Conservation (phyloP, 2,797 vertebrate species). For the Gymnoscopelus microlampas region DNA sequence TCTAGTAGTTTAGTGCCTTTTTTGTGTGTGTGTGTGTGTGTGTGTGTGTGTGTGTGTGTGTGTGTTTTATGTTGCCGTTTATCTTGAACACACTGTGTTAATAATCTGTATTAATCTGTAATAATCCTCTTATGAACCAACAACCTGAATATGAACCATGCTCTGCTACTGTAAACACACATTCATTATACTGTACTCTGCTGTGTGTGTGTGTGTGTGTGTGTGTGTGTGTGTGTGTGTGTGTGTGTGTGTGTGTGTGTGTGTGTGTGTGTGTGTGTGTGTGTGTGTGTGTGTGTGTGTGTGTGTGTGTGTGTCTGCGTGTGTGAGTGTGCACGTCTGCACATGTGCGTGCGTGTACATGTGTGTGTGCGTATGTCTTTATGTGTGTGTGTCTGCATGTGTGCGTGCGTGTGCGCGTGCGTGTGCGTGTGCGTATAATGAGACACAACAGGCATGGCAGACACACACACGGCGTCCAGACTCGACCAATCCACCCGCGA, state of each 20-base stretch:
- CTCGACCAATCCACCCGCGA: slow-evolving; percentile 56
- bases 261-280: slow-evolving; percentile 50
- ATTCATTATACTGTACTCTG: too few relatives aligned
- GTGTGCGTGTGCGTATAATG: slow-evolving; percentile 73
- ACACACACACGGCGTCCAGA: slow-evolving; percentile 62
- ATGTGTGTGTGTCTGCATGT: slow-evolving; percentile 9
- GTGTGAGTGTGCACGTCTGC: too few relatives aligned
- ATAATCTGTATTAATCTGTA: too few relatives aligned
- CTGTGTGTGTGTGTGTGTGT: background rate
- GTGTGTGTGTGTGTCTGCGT: slow-evolving; percentile 46
- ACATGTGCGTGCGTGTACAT: too few relatives aligned
- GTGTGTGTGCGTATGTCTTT: background rate
- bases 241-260: slow-evolving; percentile 38
- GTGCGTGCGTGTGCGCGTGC: slow-evolving; percentile 11
- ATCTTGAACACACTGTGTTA: background rate
- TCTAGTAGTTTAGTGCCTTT: too few relatives aligned
- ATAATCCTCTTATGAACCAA: too few relatives aligned
- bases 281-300: slow-evolving; percentile 42
- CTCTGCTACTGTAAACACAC: too few relatives aligned
- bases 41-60: too few relatives aligned
- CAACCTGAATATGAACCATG: too few relatives aligned
- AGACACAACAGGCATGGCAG: slow-evolving; percentile 78
- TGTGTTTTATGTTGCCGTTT: too few relatives aligned
- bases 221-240: slow-evolving; percentile 4
- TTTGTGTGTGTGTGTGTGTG: too few relatives aligned